phyloP scores from a whole-genome alignment of 1,140 invertebrate species.

The Caerostris darwini region DNA sequence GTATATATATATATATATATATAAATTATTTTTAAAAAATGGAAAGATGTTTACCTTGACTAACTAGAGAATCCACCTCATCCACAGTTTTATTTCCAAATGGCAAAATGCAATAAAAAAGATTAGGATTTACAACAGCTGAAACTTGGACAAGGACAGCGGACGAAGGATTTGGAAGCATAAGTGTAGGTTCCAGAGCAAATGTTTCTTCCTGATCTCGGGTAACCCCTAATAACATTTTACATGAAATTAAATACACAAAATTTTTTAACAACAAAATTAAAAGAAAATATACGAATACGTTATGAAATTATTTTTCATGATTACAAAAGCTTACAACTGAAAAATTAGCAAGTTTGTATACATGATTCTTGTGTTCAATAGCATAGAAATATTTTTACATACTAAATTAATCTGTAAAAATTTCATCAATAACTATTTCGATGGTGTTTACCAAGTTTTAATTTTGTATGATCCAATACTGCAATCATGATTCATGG shows the following conservation, averaged over 20 bases:
- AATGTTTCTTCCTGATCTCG: constrained; percentile 60
- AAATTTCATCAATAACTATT: too few relatives aligned
- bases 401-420: too few relatives aligned
- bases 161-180: neutral
- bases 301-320: too few relatives aligned
- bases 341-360: too few relatives aligned
- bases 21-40: neutral
- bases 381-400: too few relatives aligned
- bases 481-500: too few relatives aligned
- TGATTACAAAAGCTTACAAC: too few relatives aligned
- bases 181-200: neutral
- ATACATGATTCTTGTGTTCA: too few relatives aligned
- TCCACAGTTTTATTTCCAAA: constrained; percentile 59
- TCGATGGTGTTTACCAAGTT: too few relatives aligned
- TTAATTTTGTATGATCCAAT: too few relatives aligned
- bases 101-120: constrained; percentile 57
- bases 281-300: neutral
- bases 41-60: neutral
- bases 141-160: constrained; percentile 41
- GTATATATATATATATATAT: too few relatives aligned
- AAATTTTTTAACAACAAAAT: neutral
- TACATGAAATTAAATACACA: neutral
- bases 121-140: constrained; percentile 44
- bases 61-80: constrained; percentile 37
- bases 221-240: constrained; percentile 52